A percentile compares a stretch with the other conserved stretches of the same genome.
phyloP scores from a whole-genome alignment of 2,888 invertebrate species.

The Tiphia femorata region DNA sequence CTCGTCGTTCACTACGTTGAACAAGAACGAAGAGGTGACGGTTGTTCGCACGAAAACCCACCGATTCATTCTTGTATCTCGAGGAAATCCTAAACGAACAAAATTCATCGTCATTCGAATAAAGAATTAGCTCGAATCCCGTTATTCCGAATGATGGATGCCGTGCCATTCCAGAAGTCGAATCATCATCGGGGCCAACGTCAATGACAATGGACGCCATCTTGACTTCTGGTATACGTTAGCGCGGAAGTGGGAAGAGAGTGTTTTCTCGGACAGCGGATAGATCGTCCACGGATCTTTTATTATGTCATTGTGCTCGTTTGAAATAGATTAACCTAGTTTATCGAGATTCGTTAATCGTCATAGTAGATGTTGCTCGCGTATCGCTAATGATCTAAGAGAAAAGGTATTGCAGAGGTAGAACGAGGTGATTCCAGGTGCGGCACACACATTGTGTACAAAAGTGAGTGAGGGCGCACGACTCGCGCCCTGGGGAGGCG shows the following conservation, averaged over 20 bases:
- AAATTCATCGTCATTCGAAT: too few species aligned
- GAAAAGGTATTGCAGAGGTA: too few species aligned
- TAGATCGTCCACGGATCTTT: constrained; percentile 20
- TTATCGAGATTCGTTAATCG: too few species aligned
- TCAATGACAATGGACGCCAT: constrained; percentile 51
- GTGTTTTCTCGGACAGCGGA: constrained; percentile 24
- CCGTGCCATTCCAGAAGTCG: too few species aligned
- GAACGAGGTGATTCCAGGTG: neutral
- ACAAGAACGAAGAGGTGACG: constrained; percentile 17
- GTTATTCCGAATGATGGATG: too few species aligned
- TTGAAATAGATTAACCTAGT: constrained; percentile 29
- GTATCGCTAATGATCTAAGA: too few species aligned
- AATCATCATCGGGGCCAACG: too few species aligned
- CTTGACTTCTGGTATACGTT: constrained; percentile 40
- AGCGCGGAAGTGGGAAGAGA: constrained; percentile 26
- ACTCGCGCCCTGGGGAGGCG: constrained; percentile 49
- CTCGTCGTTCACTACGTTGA: constrained; percentile 25
- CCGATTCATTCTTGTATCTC: too few species aligned
- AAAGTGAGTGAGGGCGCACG: constrained; percentile 50
- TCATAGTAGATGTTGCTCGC: too few species aligned
- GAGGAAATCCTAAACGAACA: too few species aligned
- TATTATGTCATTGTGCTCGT: constrained; percentile 35
- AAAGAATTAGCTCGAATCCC: too few species aligned
- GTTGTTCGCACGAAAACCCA: too few species aligned
- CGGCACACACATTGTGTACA: neutral